phyloP scores from a whole-genome alignment of 2,888 invertebrate genomes.

The Apamea monoglypha region DNA sequence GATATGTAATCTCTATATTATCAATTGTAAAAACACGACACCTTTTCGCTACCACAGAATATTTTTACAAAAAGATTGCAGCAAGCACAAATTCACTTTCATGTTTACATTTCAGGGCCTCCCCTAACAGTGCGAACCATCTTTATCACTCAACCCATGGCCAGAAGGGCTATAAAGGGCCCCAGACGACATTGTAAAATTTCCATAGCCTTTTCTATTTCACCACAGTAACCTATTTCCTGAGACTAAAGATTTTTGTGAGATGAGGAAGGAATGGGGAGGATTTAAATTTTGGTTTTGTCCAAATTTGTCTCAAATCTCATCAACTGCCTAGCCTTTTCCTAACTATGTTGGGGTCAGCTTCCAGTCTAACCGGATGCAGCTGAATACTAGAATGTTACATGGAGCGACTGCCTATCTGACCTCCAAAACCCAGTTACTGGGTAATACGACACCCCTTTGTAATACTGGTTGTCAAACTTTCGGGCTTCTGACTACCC shows the following conservation, averaged over 20 bases:
- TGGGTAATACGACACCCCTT: no score
- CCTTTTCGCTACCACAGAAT: background rate
- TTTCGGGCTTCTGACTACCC: no score
- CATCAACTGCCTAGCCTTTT: no score
- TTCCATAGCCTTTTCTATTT: conserved; percentile 40
- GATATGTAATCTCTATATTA: no score
- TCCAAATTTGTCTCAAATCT: background rate
- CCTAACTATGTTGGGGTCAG: no score
- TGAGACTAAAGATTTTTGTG: conserved; percentile 19
- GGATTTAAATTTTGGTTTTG: conserved; percentile 20
- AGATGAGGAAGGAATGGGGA: conserved; percentile 7
- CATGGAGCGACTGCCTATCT: no score
- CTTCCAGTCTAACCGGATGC: no score
- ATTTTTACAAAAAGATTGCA: conserved; percentile 22
- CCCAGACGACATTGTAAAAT: conserved; percentile 55
- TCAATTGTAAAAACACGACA: no score
- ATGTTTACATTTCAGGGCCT: conserved; percentile 42
- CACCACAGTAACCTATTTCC: conserved; percentile 51
- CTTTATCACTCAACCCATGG: conserved; percentile 58
- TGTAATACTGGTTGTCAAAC: no score
- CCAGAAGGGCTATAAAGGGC: conserved; percentile 63
- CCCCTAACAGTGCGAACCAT: conserved; percentile 48
- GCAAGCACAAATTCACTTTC: conserved; percentile 17
- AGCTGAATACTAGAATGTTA: no score
- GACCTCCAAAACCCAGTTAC: no score